These are phyloP conservation scores for Ptychodera flava DNA, from an alignment of 35 echinoderm and acorn worm species.

Conservation along the genomic window DNA sequence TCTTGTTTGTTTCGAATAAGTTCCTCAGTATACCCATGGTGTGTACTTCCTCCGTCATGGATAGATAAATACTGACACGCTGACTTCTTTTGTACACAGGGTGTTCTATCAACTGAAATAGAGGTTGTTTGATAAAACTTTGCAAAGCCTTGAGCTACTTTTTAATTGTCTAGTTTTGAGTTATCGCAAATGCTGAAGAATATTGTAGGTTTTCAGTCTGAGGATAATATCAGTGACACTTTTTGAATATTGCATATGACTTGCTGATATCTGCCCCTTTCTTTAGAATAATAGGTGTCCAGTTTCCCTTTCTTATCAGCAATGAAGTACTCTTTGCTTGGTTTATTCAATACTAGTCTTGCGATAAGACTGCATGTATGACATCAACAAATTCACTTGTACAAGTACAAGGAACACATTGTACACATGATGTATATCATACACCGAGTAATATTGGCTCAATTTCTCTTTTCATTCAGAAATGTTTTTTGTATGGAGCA, in stretches of 20 bases:
- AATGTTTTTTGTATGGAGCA: too few species aligned
- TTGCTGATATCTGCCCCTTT: not conserved
- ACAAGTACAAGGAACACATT: too few species aligned
- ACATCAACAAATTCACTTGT: too few species aligned
- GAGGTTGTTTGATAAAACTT: not conserved
- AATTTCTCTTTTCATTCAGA: too few species aligned
- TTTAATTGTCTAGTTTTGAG: not conserved
- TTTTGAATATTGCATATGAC: not conserved
- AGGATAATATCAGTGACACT: not conserved
- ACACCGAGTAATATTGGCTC: too few species aligned
- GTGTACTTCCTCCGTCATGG: constrained; percentile 75
- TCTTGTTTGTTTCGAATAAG: constrained; percentile 75
- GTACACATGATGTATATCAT: too few species aligned
- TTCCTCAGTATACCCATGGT: constrained; percentile 69
- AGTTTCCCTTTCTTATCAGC: too few species aligned
- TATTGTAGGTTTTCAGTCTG: not conserved
- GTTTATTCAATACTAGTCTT: too few species aligned
- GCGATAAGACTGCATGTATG: too few species aligned
- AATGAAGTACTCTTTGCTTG: too few species aligned
- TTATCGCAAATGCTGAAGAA: not conserved
- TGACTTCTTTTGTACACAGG: constrained; percentile 73
- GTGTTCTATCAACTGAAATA: constrained; percentile 59
- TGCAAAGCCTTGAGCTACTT: not conserved
- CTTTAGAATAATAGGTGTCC: not conserved
- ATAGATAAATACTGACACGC: constrained; percentile 79